These are phyloP conservation scores for Irena cyanogastra DNA, from an alignment of 2,113 vertebrate genomes.

Conservation along the genomic window DNA sequence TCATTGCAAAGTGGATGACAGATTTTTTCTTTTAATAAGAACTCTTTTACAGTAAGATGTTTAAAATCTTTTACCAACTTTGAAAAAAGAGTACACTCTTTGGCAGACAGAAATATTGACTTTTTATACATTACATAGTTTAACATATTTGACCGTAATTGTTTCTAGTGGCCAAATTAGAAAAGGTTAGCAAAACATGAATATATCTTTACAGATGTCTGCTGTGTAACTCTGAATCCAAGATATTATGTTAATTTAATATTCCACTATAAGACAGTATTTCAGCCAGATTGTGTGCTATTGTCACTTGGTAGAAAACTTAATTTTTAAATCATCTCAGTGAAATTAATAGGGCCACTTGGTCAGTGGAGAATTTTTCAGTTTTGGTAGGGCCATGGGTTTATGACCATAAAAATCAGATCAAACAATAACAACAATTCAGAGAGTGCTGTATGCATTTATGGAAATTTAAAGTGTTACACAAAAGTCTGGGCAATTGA, in stretches of 20 bases:
- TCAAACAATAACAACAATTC: not conserved
- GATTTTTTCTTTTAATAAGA: not conserved
- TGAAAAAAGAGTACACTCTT: not conserved
- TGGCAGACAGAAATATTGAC: not conserved
- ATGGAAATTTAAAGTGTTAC: not conserved
- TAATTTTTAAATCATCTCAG: not conserved
- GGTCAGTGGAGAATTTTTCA: not conserved
- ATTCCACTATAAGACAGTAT: not conserved
- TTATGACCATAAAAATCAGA: not conserved
- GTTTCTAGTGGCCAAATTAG: slow-evolving; percentile 20
- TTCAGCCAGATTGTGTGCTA: not conserved
- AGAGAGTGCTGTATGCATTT: not conserved
- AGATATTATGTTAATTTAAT: not conserved
- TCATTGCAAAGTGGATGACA: not conserved
- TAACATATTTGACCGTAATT: not conserved
- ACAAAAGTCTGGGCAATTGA: not conserved
- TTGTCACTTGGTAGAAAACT: not conserved
- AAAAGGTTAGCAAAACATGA: slow-evolving; percentile 3
- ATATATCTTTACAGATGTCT: not conserved
- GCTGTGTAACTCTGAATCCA: not conserved
- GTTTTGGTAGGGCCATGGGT: not conserved
- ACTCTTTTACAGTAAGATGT: not conserved
- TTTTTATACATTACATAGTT: not conserved
- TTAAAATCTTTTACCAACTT: not conserved
- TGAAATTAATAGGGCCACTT: not conserved